Evolutionary conservation across 1,140 invertebrate genomes (phyloP).

Genomic region (Nomia melanderi): DNA sequence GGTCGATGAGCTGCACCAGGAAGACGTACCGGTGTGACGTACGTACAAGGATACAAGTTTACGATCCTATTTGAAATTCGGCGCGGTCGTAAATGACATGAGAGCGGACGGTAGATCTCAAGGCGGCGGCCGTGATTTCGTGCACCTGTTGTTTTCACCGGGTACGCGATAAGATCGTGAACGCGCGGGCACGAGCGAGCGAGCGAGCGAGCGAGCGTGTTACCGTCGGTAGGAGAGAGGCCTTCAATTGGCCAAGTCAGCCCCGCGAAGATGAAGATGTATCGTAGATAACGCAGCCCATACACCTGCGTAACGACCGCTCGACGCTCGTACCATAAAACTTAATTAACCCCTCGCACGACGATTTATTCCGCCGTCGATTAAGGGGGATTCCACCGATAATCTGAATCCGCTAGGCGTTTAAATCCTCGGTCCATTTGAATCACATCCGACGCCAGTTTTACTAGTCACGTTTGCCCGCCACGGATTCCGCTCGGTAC

Average conservation of each 20-base stretch:
- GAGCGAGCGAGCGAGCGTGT: constrained; percentile 1
- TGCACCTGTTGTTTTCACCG: constrained; percentile 67
- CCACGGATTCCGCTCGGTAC: constrained; percentile 13
- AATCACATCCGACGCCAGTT: constrained; percentile 21
- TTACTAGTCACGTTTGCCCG: constrained; percentile 6
- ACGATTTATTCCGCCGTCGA: constrained; percentile 61
- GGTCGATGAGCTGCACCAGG: not conserved
- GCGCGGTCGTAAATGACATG: constrained; percentile 32
- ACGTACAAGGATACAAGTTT: constrained; percentile 21
- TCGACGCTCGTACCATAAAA: constrained; percentile 52
- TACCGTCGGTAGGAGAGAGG: constrained; percentile 18
- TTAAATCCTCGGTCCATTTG: constrained; percentile 30
- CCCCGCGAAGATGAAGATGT: constrained; percentile 60
- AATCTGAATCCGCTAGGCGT: constrained; percentile 55
- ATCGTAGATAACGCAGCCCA: constrained; percentile 58
- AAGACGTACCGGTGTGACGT: not conserved
- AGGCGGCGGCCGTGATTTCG: constrained; percentile 53
- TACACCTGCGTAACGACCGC: constrained; percentile 56
- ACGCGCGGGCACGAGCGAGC: not conserved
- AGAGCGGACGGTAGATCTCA: constrained; percentile 38
- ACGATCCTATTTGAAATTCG: constrained; percentile 44
- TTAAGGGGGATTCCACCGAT: constrained; percentile 46
- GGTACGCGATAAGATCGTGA: constrained; percentile 53
- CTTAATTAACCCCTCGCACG: constrained; percentile 61
- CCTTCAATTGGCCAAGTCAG: constrained; percentile 31